A percentile compares a stretch with the other conserved stretches of the same genome.
phyloP scores from a whole-genome alignment of 2,113 vertebrate species.

The Girardinichthys multiradiatus region DNA sequence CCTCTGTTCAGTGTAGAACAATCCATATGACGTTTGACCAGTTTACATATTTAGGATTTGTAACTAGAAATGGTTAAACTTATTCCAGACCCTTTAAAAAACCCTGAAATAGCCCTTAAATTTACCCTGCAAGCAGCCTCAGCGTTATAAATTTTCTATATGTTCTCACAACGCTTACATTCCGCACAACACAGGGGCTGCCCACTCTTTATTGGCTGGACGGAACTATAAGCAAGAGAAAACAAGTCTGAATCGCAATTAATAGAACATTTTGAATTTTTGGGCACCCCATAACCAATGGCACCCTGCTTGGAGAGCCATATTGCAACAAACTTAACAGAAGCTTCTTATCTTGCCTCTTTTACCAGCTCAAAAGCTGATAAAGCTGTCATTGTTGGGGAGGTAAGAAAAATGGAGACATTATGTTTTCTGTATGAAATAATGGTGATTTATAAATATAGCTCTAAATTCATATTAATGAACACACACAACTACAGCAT shows the following conservation, averaged over 20 bases:
- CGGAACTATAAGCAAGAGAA: not conserved
- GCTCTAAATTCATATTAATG: not conserved
- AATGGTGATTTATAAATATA: not conserved
- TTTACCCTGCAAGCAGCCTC: not conserved
- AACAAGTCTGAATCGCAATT: too few species aligned
- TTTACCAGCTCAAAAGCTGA: not conserved
- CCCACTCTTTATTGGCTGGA: not conserved
- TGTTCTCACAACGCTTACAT: not conserved
- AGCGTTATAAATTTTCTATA: not conserved
- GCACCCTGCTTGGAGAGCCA: not conserved
- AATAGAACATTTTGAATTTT: not conserved
- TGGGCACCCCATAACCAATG: not conserved
- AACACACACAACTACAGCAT: not conserved
- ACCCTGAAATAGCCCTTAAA: not conserved
- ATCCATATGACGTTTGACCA: too few species aligned
- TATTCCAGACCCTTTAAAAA: too few species aligned
- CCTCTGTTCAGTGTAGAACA: not conserved
- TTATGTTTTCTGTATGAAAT: too few species aligned
- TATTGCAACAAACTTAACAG: too few species aligned
- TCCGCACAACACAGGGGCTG: not conserved
- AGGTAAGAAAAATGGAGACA: not conserved
- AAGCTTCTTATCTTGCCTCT: not conserved
- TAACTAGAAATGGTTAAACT: too few species aligned
- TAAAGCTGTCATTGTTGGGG: not conserved
- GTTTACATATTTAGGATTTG: too few species aligned